A percentile compares a stretch with the other conserved stretches of the same genome.
phyloP scores from a whole-genome alignment of 1,140 invertebrate genomes.

The Aphidius ervi region DNA sequence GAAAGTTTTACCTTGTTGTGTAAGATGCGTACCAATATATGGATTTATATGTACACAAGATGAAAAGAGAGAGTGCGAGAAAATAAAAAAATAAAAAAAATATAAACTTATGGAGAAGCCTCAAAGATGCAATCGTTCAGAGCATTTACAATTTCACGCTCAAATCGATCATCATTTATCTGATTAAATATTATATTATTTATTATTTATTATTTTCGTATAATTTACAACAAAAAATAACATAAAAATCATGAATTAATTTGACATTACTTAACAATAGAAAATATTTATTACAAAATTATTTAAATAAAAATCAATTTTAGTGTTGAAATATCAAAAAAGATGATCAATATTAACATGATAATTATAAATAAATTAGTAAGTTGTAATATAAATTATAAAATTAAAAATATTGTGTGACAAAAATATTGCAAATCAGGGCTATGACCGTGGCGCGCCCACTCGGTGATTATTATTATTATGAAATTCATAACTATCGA shows the following conservation, averaged over 20 bases:
- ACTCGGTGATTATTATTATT: not conserved
- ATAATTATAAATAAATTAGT: too few species aligned
- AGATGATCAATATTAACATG: too few species aligned
- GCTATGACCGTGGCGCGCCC: slow-evolving; percentile 20
- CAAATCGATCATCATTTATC: slow-evolving; percentile 6
- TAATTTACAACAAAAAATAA: not conserved
- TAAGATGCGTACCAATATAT: not conserved
- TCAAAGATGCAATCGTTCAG: not conserved
- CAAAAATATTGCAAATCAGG: not conserved
- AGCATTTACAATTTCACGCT: slow-evolving; percentile 4
- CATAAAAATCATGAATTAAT: not conserved
- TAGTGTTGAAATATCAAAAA: too few species aligned
- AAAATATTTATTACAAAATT: too few species aligned
- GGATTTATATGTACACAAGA: too few species aligned
- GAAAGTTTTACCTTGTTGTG: not conserved
- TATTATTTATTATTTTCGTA: not conserved
- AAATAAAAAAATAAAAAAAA: too few species aligned
- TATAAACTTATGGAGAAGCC: too few species aligned
- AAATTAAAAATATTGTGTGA: too few species aligned
- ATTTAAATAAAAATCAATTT: too few species aligned
- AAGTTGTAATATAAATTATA: too few species aligned
- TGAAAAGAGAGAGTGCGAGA: too few species aligned
- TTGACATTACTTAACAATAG: not conserved
- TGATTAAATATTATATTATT: not conserved
- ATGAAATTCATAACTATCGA: slow-evolving; percentile 15